phyloP scores from a whole-genome alignment of 2,113 vertebrate species.

The Arvicanthis niloticus region DNA sequence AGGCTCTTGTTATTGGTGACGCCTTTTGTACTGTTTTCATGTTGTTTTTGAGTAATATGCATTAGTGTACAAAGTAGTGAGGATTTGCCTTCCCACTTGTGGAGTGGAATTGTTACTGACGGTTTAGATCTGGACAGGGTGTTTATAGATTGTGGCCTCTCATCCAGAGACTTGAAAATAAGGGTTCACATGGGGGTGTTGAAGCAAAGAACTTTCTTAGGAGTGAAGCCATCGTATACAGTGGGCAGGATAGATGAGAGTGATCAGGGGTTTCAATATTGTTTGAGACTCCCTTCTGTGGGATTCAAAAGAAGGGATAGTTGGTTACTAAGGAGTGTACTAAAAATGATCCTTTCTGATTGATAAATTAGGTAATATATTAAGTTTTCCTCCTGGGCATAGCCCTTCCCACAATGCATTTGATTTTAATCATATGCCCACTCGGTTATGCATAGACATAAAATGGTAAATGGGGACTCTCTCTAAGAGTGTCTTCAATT shows the following conservation, averaged over 20 bases:
- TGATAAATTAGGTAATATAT: background rate
- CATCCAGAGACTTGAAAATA: background rate
- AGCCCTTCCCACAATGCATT: background rate
- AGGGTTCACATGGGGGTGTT: fast-evolving
- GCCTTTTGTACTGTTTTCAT: background rate
- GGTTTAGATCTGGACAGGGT: background rate
- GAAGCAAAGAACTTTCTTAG: background rate
- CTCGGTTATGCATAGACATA: no score
- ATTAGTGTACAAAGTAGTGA: background rate
- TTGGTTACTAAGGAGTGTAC: background rate
- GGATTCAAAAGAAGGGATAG: background rate
- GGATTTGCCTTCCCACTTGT: background rate
- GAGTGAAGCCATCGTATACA: background rate
- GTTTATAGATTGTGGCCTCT: background rate
- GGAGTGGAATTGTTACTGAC: background rate
- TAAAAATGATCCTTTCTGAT: background rate
- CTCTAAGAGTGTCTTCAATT: background rate
- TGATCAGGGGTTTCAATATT: no score
- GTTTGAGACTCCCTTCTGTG: background rate
- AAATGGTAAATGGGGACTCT: background rate
- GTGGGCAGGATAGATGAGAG: no score
- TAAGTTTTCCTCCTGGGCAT: background rate
- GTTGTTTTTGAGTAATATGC: background rate
- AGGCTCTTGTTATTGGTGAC: background rate
- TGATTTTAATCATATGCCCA: background rate